Evolutionary conservation across 1,140 invertebrate species (phyloP).

Genomic region (Bradysia coprophila): DNA sequence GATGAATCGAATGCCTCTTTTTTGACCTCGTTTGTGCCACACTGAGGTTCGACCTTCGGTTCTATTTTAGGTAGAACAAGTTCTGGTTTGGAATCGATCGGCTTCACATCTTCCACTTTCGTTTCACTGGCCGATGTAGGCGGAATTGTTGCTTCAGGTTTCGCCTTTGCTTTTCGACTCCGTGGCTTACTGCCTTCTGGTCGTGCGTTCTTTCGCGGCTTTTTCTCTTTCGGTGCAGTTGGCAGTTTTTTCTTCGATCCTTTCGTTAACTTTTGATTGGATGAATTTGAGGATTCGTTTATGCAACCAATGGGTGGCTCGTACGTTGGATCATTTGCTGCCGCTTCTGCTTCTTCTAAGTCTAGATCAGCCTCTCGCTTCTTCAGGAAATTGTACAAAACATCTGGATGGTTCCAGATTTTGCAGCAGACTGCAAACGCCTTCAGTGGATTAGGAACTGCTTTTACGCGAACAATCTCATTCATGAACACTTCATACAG

Average conservation of each 20-base stretch:
- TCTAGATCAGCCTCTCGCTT: conserved; percentile 80
- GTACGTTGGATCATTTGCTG: conserved; percentile 10
- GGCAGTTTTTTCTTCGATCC: background rate
- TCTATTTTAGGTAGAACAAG: too few relatives aligned
- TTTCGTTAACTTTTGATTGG: background rate
- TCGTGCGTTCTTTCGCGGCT: background rate
- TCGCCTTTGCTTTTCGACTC: background rate
- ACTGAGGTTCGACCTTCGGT: too few relatives aligned
- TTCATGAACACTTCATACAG: conserved; percentile 84
- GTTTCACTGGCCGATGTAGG: background rate
- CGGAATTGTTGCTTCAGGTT: background rate
- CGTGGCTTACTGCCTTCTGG: background rate
- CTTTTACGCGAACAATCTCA: conserved; percentile 66
- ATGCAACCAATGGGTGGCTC: conserved; percentile 9
- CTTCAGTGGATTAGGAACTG: conserved; percentile 88
- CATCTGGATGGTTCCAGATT: conserved; percentile 99
- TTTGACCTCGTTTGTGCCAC: background rate
- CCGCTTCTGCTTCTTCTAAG: conserved; percentile 54
- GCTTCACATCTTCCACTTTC: background rate
- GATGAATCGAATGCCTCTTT: background rate
- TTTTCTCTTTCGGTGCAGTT: conserved; percentile 2
- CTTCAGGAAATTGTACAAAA: conserved; percentile 78
- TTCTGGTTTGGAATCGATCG: too few relatives aligned
- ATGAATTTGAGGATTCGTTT: background rate
- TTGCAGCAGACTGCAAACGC: conserved; percentile 98